Evolutionary conservation across 1,140 invertebrate species (phyloP).

Genomic region (Ceratina calcarata): DNA sequence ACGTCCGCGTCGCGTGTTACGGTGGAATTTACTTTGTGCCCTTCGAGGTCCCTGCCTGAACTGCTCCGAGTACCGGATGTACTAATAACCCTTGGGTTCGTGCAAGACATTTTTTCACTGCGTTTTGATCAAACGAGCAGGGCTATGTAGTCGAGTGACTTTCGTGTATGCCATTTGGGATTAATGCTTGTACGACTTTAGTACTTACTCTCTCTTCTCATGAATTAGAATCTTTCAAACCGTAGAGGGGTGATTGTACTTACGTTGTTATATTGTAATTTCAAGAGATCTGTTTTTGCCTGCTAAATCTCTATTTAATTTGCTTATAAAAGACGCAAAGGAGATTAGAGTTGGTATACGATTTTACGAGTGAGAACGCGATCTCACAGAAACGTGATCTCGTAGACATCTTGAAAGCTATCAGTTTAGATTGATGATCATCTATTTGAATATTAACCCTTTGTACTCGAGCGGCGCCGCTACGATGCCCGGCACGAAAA

Average conservation of each 20-base stretch:
- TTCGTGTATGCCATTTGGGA: too few relatives aligned
- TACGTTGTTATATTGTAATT: too few relatives aligned
- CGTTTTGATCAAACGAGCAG: neutral
- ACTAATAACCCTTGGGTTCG: neutral
- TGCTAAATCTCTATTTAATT: neutral
- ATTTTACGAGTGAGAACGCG: slow-evolving; percentile 27
- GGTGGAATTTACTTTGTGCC: slow-evolving; percentile 8
- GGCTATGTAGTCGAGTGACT: too few relatives aligned
- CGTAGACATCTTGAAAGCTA: neutral
- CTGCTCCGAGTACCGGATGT: neutral
- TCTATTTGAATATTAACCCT: neutral
- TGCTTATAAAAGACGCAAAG: neutral
- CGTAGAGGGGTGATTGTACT: too few relatives aligned
- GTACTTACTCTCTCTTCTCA: too few relatives aligned
- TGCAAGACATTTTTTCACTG: neutral
- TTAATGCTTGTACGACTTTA: too few relatives aligned
- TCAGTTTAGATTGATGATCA: slow-evolving; percentile 5
- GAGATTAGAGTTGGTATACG: slow-evolving; percentile 21
- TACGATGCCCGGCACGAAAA: too few relatives aligned
- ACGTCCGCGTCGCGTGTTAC: slow-evolving; percentile 50
- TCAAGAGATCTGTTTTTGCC: too few relatives aligned
- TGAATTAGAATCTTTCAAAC: too few relatives aligned
- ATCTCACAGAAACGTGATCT: slow-evolving; percentile 1
- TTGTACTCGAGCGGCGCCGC: too few relatives aligned
- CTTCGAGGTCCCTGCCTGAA: neutral